Evolutionary conservation across 2,113 vertebrate genomes (phyloP).

Genomic region (Phoenicopterus ruber): DNA sequence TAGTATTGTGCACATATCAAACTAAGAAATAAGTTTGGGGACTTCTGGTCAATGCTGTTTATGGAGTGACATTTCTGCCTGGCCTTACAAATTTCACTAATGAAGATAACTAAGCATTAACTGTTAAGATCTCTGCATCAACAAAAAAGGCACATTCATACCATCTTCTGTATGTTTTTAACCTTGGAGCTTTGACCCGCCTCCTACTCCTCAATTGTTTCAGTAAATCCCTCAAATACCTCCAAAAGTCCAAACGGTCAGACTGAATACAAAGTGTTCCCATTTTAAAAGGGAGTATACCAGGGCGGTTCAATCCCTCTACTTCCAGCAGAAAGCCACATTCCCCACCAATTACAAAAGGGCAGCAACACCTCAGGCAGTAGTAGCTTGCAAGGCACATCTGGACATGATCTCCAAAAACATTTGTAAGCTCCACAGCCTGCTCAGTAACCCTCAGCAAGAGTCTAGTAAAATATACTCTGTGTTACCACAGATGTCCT

Average conservation of each 20-base stretch:
- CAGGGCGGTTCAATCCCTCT: neutral
- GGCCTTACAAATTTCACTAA: neutral
- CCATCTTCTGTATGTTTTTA: neutral
- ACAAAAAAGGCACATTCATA: neutral
- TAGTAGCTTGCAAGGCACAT: neutral
- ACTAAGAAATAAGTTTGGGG: neutral
- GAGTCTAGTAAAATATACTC: neutral
- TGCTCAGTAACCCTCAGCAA: neutral
- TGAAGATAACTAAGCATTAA: neutral
- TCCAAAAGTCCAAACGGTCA: neutral
- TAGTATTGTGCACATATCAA: neutral
- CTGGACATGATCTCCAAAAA: neutral
- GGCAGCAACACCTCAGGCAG: neutral
- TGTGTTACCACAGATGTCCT: neutral
- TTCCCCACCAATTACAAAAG: neutral
- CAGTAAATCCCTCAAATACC: neutral
- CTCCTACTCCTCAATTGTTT: neutral
- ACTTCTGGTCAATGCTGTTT: neutral
- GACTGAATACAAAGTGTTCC: neutral
- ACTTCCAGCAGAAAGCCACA: neutral
- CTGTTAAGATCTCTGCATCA: neutral
- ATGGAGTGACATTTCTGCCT: neutral
- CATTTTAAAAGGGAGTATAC: neutral
- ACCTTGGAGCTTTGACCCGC: neutral
- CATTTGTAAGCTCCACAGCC: neutral